phyloP scores from a whole-genome alignment of 2,888 invertebrate species.

The Cartodere bifasciata region DNA sequence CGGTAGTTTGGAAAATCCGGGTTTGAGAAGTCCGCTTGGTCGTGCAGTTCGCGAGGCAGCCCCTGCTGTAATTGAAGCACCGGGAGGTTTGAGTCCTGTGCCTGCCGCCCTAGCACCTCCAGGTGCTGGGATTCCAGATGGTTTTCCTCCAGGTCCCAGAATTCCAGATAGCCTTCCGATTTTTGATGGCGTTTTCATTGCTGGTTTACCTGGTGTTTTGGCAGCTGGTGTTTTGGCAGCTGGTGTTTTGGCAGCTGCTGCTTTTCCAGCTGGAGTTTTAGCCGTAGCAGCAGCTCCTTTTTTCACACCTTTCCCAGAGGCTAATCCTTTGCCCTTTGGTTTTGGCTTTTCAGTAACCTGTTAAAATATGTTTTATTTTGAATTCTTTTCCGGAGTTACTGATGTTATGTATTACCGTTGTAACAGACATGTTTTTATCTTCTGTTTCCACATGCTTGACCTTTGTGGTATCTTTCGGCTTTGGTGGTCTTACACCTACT shows the following conservation, averaged over 20 bases:
- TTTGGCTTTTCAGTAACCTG: background rate
- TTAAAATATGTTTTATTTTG: too few relatives aligned
- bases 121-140: constrained; percentile 1
- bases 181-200: background rate
- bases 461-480: too few relatives aligned
- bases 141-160: background rate
- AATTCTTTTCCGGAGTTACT: constrained; percentile 4
- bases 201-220: background rate
- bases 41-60: too few relatives aligned
- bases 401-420: constrained; percentile 4
- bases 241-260: background rate
- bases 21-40: too few relatives aligned
- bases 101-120: background rate
- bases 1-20: too few relatives aligned
- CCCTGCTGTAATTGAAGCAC: too few relatives aligned
- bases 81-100: too few relatives aligned
- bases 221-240: background rate
- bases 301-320: constrained; percentile 1
- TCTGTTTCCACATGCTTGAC: constrained; percentile 7
- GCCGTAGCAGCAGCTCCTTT: background rate
- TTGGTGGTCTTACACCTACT: too few relatives aligned
- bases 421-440: constrained; percentile 4
- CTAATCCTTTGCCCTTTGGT: background rate
- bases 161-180: background rate
- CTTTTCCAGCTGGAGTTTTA: background rate